A percentile compares a stretch with the other conserved stretches of the same genome.
These are phyloP conservation scores for Eurytoma adleriae DNA, from an alignment of 2,888 invertebrate species.

Conservation along the genomic window DNA sequence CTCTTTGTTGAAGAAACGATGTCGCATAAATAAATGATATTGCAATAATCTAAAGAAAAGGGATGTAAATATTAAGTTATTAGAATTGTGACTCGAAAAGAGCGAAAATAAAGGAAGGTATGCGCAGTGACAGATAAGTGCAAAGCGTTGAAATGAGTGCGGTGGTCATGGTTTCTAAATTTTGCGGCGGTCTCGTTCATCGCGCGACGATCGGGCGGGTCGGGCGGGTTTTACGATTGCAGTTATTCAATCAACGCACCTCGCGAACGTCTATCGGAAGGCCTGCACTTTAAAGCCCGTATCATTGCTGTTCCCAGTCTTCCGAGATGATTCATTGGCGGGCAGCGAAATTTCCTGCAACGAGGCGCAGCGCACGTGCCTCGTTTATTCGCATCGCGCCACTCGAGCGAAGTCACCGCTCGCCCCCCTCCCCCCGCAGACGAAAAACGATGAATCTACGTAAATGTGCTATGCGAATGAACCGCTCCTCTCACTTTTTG, in stretches of 20 bases:
- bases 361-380: slow-evolving; percentile 17
- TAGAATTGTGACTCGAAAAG: slow-evolving; percentile 33
- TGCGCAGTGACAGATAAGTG: slow-evolving; percentile 69
- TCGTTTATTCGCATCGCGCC: slow-evolving; percentile 24
- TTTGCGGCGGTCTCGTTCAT: slow-evolving; percentile 62
- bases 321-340: slow-evolving; percentile 52
- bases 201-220: slow-evolving; percentile 30
- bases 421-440: background rate
- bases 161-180: slow-evolving; percentile 69
- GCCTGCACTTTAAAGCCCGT: slow-evolving; percentile 55
- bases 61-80: background rate
- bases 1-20: too few species aligned
- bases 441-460: slow-evolving; percentile 24
- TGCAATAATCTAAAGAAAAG: too few species aligned
- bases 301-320: slow-evolving; percentile 53
- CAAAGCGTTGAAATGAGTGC: slow-evolving; percentile 65
- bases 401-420: background rate
- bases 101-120: slow-evolving; percentile 29
- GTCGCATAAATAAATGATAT: too few species aligned
- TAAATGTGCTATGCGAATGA: slow-evolving; percentile 22
- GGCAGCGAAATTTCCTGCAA: slow-evolving; percentile 43
- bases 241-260: slow-evolving; percentile 60
- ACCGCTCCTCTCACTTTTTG: slow-evolving; percentile 46
- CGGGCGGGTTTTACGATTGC: slow-evolving; percentile 57
- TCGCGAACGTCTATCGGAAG: slow-evolving; percentile 59